Evolutionary conservation across 2,797 vertebrate genomes (phyloP), one percentile per base, ranked within the genome.

Genomic region (Periophthalmus magnuspinnatus): DNA sequence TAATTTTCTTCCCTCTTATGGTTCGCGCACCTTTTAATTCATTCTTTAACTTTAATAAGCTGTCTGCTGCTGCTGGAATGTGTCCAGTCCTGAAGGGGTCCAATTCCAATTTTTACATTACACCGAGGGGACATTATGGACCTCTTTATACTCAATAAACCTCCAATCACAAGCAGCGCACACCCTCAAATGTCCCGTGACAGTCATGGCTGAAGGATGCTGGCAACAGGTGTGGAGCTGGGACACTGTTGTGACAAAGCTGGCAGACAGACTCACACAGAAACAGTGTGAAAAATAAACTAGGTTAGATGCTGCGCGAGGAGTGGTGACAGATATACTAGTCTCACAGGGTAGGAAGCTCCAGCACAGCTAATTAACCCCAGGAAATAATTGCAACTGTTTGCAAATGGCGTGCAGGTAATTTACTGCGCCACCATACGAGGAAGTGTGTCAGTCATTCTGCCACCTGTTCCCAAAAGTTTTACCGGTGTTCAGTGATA

Each of bases 391-490:
- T 97, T 97, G 96, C 94, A 94, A 92, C 94, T 95, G 94, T 97
- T 97, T 97, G 96, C 96, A 97, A 98, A 99, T 98, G 90, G 86
- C 95, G 93, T 95, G 95, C 96, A 94, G 95, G 95, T 96, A 95
- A 95, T 96, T 96, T 93, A 92, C 82, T 93, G 89, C 92, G 91
- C 93, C 95, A 94, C 94, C 91, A 90, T 91, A 92, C 94, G 93
- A 95, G 92, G 93, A 95, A 96, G 94, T 96, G 95, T 95, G 95
- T 97, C 95, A 96, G 91, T 91, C 92, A 97, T 91, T 90, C 91
- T 92, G 93, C 88, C 82, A 89, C 86, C 87, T 88, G 87, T 91
- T 81, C 74, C 90, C 80, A 38, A 88, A 71, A 66, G 69, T 69
- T 68, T 34, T 69, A 41, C 69, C 65, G 68, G 76, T 76, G 52